These are phyloP conservation scores for Kryphioiulus occultus DNA, from an alignment of 2,888 invertebrate species.

Conservation along the genomic window DNA sequence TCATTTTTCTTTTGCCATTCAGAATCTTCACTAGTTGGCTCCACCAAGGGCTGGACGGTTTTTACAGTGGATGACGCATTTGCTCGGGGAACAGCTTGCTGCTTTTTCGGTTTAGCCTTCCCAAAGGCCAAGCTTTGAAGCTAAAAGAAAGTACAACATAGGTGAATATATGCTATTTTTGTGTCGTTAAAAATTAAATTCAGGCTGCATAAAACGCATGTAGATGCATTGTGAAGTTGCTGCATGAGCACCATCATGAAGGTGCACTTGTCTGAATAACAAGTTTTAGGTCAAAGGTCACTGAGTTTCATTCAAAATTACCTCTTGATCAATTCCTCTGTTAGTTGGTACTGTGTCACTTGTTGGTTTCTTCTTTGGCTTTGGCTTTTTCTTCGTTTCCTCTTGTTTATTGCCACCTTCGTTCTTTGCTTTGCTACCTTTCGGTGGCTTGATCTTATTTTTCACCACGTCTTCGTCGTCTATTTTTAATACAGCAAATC, in stretches of 20 bases:
- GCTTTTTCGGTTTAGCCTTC: slow-evolving; percentile 45
- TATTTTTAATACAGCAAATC: slow-evolving; percentile 77
- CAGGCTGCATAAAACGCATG: no score
- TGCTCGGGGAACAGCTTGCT: background rate
- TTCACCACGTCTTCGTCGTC: slow-evolving; percentile 66
- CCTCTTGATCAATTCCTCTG: slow-evolving; percentile 45
- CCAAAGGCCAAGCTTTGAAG: slow-evolving; percentile 60
- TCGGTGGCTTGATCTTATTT: background rate
- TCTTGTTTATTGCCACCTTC: background rate
- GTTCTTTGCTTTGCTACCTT: background rate
- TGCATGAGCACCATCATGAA: no score
- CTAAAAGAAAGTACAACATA: slow-evolving; percentile 55
- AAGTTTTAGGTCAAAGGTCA: no score
- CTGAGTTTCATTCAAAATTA: no score
- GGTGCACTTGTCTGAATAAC: no score
- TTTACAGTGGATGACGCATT: background rate
- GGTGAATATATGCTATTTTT: no score
- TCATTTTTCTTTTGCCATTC: slow-evolving; percentile 48
- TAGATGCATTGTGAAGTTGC: no score
- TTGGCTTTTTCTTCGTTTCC: slow-evolving; percentile 6
- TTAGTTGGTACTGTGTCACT: background rate
- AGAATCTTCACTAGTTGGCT: background rate
- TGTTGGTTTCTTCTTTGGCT: slow-evolving; percentile 27
- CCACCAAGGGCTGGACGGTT: background rate
- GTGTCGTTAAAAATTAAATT: no score